Conservation (phyloP, 2,113 vertebrate species). For the Dicentrarchus labrax region DNA sequence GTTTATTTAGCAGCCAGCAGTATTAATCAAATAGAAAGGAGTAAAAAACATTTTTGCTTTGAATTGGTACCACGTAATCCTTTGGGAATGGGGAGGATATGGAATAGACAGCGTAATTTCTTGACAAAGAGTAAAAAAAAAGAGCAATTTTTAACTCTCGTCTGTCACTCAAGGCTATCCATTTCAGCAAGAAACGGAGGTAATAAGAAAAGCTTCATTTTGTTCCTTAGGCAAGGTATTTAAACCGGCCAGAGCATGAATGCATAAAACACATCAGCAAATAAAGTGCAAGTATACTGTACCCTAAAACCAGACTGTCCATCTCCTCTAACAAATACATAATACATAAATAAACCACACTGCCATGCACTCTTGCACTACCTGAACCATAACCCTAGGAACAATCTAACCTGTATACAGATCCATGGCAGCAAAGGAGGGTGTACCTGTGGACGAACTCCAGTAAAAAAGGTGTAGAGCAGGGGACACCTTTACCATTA, state of each 20-base stretch:
- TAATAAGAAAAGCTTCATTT: not conserved
- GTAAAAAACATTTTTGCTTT: not conserved
- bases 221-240: not conserved
- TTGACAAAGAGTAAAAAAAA: not conserved
- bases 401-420: not conserved
- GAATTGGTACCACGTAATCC: not conserved
- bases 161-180: conserved; percentile 25
- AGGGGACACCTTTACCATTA: conserved; percentile 18
- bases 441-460: conserved; percentile 10
- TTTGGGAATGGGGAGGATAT: not conserved
- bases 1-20: conserved; percentile 47
- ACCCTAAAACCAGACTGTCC: not conserved
- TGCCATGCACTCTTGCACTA: not conserved
- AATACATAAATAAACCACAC: too few relatives aligned
- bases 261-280: not conserved
- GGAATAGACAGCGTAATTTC: not conserved
- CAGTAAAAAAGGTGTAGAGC: not conserved
- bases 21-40: conserved; percentile 59
- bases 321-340: not conserved
- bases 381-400: not conserved
- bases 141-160: not conserved
- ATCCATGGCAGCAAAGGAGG: not conserved
- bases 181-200: conserved; percentile 10
- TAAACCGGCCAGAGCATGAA: not conserved
- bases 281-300: not conserved